Evolutionary conservation across 1,140 invertebrate species (phyloP).

Genomic region (Drepana arcuata): DNA sequence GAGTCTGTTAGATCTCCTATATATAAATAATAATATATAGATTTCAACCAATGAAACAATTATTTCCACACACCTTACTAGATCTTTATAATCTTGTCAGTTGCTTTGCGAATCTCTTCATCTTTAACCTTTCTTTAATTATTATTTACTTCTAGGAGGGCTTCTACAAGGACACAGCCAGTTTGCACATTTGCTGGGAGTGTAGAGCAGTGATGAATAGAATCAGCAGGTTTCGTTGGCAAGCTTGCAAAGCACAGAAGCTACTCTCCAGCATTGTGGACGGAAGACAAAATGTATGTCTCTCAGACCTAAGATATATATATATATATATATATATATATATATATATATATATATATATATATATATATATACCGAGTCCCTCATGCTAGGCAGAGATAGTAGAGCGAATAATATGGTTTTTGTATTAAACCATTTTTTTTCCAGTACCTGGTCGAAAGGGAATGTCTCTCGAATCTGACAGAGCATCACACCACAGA

Average conservation of each 20-base stretch:
- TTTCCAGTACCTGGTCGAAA: background rate
- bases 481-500: background rate
- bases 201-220: conserved; percentile 27
- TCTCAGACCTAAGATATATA: no score
- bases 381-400: no score
- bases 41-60: no score
- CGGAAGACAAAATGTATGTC: conserved; percentile 23
- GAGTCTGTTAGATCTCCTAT: background rate
- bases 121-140: background rate
- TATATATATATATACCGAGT: background rate
- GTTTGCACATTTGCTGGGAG: conserved; percentile 39
- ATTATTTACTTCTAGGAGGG: conserved; percentile 24
- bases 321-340: conserved; percentile 3
- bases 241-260: conserved; percentile 29
- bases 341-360: background rate
- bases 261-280: conserved; percentile 19
- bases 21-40: no score
- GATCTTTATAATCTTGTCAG: background rate
- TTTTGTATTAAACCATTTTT: no score
- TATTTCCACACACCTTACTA: no score
- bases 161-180: conserved; percentile 30
- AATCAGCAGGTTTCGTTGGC: conserved; percentile 22
- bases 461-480: conserved; percentile 1
- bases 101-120: background rate
- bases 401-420: background rate